Base-by-base conservation (phyloP, 2,113 vertebrate species). In the Ptyas mucosa region DNA sequence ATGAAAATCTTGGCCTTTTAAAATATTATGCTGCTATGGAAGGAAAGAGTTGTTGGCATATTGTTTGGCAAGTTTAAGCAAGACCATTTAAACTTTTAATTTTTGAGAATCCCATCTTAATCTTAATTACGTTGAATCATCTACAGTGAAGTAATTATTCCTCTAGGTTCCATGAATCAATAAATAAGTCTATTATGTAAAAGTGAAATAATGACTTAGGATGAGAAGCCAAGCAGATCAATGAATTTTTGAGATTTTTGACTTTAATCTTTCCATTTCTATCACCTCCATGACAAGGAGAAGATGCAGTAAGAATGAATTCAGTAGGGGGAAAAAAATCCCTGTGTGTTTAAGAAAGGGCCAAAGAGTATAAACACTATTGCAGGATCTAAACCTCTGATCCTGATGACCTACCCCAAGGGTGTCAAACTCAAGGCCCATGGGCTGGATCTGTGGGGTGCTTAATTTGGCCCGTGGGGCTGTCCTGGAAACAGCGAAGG, bases 221-320 rank as follows among this genome's bases (percentile, higher is more conserved):
- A 61, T 11, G 46, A 75, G 89, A 57, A 58, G 21, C 5, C 7
- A 3, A 24, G 0, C 0, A 1, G 0, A 26, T 0, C 54, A 5
- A 49, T 0, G 0, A 90, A n/a, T 49, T 34, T 0, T 1, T 6
- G 14, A 9, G 1, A 46, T 2, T 75, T 85, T 81, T 21, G 0
- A 29, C 3, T 0, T 85, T 0, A 3, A 7, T 0, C 46, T 29
- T 3, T 0, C 89, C 26, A 39, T 46, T 89, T 20, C 11, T 10
- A 0, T 5, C 85, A 18, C 0, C 0, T 3, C 14, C 23, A 1
- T 61, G 34, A 0, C 90, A 5, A 0, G 1, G 24, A 0, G 3
- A n/a, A 87, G 29, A 61, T 43, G 3, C 9, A 0, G 3, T 69
- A 49, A 34, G 18, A 86, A 61, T 39, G 1, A 43, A 39, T 0